phyloP scores from a whole-genome alignment of 1,140 invertebrate genomes.

The Drosophila littoralis region DNA sequence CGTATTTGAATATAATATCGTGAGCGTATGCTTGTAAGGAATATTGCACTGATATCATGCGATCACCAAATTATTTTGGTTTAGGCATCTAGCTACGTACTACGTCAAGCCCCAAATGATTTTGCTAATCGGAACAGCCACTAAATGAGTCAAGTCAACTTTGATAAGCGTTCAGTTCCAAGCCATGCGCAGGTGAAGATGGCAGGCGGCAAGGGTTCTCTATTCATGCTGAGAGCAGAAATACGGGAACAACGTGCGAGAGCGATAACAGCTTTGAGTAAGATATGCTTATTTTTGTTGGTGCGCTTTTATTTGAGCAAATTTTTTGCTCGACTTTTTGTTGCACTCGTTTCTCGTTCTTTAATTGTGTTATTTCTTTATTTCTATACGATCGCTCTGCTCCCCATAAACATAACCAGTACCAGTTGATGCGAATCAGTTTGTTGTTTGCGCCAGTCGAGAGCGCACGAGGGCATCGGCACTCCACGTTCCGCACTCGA shows the following conservation, averaged over 20 bases:
- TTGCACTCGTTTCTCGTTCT: constrained; percentile 40
- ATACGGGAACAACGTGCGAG: constrained; percentile 5
- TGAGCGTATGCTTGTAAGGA: neutral
- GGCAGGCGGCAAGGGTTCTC: constrained; percentile 11
- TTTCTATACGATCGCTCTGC: constrained; percentile 52
- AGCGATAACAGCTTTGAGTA: constrained; percentile 49
- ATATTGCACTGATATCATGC: constrained; percentile 12
- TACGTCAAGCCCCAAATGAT: constrained; percentile 40
- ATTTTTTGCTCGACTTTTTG: constrained; percentile 30
- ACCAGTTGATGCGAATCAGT: constrained; percentile 66
- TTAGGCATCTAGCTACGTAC: constrained; percentile 6
- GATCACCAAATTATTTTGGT: neutral
- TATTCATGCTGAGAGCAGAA: constrained; percentile 5
- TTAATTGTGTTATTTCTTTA: constrained; percentile 48
- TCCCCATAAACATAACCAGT: constrained; percentile 50
- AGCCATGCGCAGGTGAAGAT: constrained; percentile 14
- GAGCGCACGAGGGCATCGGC: constrained; percentile 58
- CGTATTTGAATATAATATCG: too few species aligned
- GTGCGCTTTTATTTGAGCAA: constrained; percentile 17
- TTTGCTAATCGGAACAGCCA: constrained; percentile 41
- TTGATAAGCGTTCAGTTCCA: constrained; percentile 27
- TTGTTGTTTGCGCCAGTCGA: constrained; percentile 57
- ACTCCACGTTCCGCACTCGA: constrained; percentile 26
- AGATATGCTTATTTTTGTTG: constrained; percentile 59
- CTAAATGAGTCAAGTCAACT: constrained; percentile 10